Conservation (phyloP, 2,797 vertebrate genomes). For the Clarias laeviceps region DNA sequence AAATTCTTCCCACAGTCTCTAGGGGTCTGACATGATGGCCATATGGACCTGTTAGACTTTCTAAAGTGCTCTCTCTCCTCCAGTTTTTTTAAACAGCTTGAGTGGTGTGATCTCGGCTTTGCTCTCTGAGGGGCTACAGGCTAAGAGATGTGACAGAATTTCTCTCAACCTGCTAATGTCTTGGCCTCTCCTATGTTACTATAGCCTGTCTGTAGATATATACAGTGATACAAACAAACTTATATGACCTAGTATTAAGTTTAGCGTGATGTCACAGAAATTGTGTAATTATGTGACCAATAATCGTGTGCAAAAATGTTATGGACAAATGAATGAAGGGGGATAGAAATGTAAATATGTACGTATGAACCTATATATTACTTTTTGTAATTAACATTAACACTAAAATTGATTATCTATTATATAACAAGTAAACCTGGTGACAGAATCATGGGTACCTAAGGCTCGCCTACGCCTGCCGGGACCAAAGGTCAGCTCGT, state of each 20-base stretch:
- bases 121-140: constrained; percentile 39
- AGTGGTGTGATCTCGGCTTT: constrained; percentile 46
- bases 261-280: not conserved
- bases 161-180: constrained; percentile 48
- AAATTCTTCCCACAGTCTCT: not conserved
- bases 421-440: too few species aligned
- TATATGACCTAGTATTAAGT: not conserved
- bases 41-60: constrained; percentile 57
- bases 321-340: not conserved
- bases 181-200: constrained; percentile 12
- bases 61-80: constrained; percentile 37
- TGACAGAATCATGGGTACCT: too few species aligned
- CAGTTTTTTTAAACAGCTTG: constrained; percentile 18
- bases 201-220: not conserved
- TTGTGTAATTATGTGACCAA: not conserved
- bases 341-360: not conserved
- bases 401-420: too few species aligned
- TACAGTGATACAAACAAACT: not conserved
- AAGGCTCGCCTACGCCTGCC: too few species aligned
- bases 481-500: too few species aligned
- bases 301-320: not conserved
- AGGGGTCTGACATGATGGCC: constrained; percentile 30
- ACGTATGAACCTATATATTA: not conserved
- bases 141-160: constrained; percentile 44
- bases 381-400: too few species aligned